Conservation (phyloP, 2,113 vertebrate species). For the Seriola dumerili region DNA sequence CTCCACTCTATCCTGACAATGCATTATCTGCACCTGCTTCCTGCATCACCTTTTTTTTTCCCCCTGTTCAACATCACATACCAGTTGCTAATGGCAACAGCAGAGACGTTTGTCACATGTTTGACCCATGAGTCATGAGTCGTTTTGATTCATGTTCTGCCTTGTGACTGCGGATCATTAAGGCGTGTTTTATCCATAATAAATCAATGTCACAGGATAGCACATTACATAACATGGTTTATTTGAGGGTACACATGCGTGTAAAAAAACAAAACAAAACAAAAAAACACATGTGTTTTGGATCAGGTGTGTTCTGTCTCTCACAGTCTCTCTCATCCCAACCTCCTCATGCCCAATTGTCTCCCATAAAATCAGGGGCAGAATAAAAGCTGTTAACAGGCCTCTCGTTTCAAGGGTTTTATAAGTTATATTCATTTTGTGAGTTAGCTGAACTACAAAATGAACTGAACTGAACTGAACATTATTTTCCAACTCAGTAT, state of each 20-base stretch:
- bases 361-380: not conserved
- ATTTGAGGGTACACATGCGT: not conserved
- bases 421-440: too few relatives aligned
- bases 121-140: not conserved
- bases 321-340: not conserved
- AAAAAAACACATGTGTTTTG: not conserved
- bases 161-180: not conserved
- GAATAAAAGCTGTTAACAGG: not conserved
- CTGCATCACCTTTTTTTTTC: not conserved
- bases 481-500: too few relatives aligned
- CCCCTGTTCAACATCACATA: not conserved
- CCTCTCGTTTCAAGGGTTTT: not conserved
- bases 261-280: not conserved
- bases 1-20: slow-evolving; percentile 27
- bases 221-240: not conserved
- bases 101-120: not conserved
- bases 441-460: too few relatives aligned
- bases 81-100: not conserved
- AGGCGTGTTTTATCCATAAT: slow-evolving; percentile 2
- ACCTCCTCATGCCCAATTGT: not conserved
- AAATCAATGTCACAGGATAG: not conserved
- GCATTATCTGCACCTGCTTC: slow-evolving; percentile 3
- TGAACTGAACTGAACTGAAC: too few relatives aligned
- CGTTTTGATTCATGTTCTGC: not conserved
- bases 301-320: not conserved